phyloP scores from a whole-genome alignment of 2,888 invertebrate genomes.

The Carpatolechia fugitivella region DNA sequence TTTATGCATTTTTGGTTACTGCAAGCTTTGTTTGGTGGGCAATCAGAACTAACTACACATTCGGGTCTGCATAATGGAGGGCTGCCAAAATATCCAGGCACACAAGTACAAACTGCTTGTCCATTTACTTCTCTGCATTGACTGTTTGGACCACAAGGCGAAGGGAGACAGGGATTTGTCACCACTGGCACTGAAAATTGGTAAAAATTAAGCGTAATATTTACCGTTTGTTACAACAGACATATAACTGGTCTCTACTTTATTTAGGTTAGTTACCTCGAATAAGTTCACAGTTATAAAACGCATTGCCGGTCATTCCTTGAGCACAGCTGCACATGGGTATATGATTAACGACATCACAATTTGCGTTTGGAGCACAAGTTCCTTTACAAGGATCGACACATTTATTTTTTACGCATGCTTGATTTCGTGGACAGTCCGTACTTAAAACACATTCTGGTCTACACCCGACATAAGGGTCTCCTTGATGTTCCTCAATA shows the following conservation, averaged over 20 bases:
- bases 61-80: constrained; percentile 89
- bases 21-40: constrained; percentile 85
- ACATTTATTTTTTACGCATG: constrained; percentile 84
- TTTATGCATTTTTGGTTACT: constrained; percentile 87
- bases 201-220: not conserved
- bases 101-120: constrained; percentile 87
- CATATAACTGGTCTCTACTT: too few relatives aligned
- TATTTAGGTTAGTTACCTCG: constrained; percentile 46
- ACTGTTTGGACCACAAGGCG: constrained; percentile 88
- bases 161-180: constrained; percentile 83
- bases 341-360: constrained; percentile 85
- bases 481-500: constrained; percentile 81
- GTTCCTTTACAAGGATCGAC: constrained; percentile 84
- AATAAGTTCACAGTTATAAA: constrained; percentile 79
- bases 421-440: constrained; percentile 82
- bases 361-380: constrained; percentile 84
- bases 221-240: too few relatives aligned
- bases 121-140: constrained; percentile 83
- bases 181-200: constrained; percentile 50
- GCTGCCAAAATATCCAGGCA: constrained; percentile 83
- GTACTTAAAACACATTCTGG: constrained; percentile 85
- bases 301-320: constrained; percentile 84
- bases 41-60: constrained; percentile 87
- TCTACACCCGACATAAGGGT: constrained; percentile 83
- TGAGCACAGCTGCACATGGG: constrained; percentile 85